Evolutionary conservation across 1,140 invertebrate species (phyloP), one percentile per base, ranked within the genome.

Genomic region (Orius laevigatus): DNA sequence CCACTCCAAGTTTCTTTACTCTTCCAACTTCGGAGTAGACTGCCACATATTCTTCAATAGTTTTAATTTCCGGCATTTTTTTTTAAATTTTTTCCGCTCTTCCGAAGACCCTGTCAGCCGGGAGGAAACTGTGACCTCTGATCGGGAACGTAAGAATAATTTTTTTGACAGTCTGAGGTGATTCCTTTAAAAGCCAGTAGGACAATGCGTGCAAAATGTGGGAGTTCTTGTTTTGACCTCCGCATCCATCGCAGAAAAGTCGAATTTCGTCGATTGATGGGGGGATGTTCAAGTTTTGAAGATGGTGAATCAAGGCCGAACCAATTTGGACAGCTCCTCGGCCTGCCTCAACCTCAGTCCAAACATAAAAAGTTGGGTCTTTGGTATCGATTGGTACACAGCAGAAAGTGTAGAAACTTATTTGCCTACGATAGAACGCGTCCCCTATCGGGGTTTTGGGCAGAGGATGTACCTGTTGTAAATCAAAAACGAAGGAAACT

Each of bases 321-420:
- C 52, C 35, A 38, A 63, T 59, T 55, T 59, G 55, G 55, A 59
- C 62, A 1, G 56, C 51, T 18, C 57, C 57, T 55, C 62, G 62
- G 2, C 33, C 41, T 44, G 43, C 52, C 38, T 56, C 43, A 19
- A 52, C 48, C 53, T 65, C 62, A 11, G 40, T 54, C 60, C 60
- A 63, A 31, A 20, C 48, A 50, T 62, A 63, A 25, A 53, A 45
- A 8, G 43, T 45, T 4, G 43, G 43, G 25, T 32, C 43, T 12
- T n/a, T 45, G 2, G 43, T 54, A 12, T 49, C 25, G 31, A 11
- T 18, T n/a, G 40, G 35, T 12, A 55, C 39, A 20, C 58, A 58
- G 42, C 50, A 41, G 62, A 61, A 50, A 61, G 61, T 38, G 59
- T 61, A 18, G 61, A 48, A 51, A 59, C 3, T 57, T 6, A 63